These are phyloP conservation scores for Acanthornis magna DNA, from an alignment of 2,797 vertebrate genomes.

Conservation along the genomic window DNA sequence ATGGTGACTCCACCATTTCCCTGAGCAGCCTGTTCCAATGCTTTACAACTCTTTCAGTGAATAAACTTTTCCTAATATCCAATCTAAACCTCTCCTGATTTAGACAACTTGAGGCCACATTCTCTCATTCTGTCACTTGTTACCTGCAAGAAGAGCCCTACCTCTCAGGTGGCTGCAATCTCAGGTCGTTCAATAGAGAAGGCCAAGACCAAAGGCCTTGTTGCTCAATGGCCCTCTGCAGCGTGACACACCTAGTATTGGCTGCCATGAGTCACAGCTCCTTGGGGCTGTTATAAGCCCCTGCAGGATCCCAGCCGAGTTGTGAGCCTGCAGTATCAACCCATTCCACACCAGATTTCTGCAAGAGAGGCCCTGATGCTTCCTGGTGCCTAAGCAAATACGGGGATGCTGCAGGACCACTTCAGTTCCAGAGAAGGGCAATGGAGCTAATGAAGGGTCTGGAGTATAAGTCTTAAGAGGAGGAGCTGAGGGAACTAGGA, in stretches of 20 bases:
- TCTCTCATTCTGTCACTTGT: background rate
- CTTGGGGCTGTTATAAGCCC: background rate
- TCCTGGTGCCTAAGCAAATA: too few species aligned
- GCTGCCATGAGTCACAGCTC: accelerated
- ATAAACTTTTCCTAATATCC: background rate
- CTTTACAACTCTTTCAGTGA: background rate
- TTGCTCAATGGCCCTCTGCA: accelerated
- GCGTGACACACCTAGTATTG: accelerated
- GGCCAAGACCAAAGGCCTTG: background rate
- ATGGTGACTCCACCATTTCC: background rate
- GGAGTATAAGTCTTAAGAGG: background rate
- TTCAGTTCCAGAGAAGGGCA: background rate
- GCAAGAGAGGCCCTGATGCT: too few species aligned
- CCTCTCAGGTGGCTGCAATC: accelerated
- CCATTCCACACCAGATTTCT: accelerated
- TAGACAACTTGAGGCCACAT: background rate
- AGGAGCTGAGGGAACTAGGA: background rate
- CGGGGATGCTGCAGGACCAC: background rate
- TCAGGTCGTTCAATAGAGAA: accelerated
- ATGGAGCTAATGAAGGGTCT: background rate
- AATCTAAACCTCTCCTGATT: background rate
- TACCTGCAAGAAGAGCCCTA: background rate
- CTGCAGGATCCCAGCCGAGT: accelerated
- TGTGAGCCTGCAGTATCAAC: accelerated
- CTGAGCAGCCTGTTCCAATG: background rate